Evolutionary conservation across 2,797 vertebrate genomes (phyloP).

Genomic region (Phrynocephalus forsythii): DNA sequence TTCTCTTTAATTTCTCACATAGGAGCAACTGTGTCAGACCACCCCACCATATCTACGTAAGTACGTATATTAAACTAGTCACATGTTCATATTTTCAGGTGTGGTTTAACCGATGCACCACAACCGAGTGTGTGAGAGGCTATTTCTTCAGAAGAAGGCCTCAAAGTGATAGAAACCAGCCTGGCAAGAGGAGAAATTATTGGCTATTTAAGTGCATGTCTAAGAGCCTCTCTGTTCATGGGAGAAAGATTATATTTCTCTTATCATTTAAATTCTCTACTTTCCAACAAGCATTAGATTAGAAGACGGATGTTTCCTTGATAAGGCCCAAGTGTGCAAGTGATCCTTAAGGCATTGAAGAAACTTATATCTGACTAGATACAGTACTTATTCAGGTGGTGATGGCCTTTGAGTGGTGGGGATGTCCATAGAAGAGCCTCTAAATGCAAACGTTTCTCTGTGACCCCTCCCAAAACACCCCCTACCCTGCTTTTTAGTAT

Average conservation of each 20-base stretch:
- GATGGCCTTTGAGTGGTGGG: too few species aligned
- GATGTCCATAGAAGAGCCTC: too few species aligned
- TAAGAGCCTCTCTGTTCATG: neutral
- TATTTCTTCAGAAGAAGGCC: neutral
- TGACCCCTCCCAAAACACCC: too few species aligned
- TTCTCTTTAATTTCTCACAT: neutral
- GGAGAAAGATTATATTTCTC: neutral
- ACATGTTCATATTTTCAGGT: neutral
- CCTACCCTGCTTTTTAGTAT: too few species aligned
- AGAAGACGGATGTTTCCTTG: neutral
- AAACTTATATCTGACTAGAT: too few species aligned
- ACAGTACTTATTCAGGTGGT: too few species aligned
- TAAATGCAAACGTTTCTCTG: too few species aligned
- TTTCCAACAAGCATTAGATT: neutral
- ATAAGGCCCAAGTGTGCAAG: too few species aligned
- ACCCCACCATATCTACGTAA: neutral
- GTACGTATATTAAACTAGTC: neutral
- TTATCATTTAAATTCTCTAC: neutral
- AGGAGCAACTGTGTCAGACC: neutral
- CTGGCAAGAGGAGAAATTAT: neutral
- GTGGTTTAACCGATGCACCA: neutral
- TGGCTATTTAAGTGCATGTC: neutral
- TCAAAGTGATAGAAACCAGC: neutral
- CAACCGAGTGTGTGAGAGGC: neutral
- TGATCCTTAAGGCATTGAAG: neutral